Base-by-base conservation (phyloP, 2,888 invertebrate species). In the Cremastinae sp. region DNA sequence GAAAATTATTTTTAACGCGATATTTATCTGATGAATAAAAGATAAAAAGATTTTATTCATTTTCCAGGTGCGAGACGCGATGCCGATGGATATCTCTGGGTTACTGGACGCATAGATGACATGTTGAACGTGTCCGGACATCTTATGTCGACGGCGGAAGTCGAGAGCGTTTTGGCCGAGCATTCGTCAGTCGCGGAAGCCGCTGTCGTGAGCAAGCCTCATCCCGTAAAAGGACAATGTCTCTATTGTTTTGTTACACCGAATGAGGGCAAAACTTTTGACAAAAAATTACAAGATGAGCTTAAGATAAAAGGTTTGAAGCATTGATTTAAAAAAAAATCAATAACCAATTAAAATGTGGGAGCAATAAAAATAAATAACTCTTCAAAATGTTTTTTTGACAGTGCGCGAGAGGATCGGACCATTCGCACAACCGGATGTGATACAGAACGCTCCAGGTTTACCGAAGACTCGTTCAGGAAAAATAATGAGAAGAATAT, bases 101-200 rank as follows among this genome's bases (percentile, higher is more conserved):
- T 99, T 74, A 98, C 98, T 0, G 98, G 98, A 0, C 94, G 98
- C 73, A 96, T 98, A 43, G 99, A 99, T 89, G 99, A 99, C 90
- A 98, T 99, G 97, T 91, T 99, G 81, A 99, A 99, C 90, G 98
- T 99, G 7, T 98, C 98, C 1, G 99, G 99, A 0, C 99, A 99
- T 90, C 92, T 99, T 66, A 95, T 99, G 94, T 98, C 98, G 76
- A 99, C 99, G 0, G 96, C 99, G 0, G 98, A 99, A 91, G 95
- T 96, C 0, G 96, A 96, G 89, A 94, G 95, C 10, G 95, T 96
- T 18, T 91, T 96, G 12, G 93, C 95, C 0, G 95, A 95, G 87
- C 95, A 96, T 86, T 90, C 91, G 0, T 91, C 92, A 9, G 96
- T 99, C 0, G 94, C 98, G 0, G 99, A 99, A 90, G 96, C 98